Base-by-base conservation (phyloP, 2,113 vertebrate genomes). In the Gallinago undulata region DNA sequence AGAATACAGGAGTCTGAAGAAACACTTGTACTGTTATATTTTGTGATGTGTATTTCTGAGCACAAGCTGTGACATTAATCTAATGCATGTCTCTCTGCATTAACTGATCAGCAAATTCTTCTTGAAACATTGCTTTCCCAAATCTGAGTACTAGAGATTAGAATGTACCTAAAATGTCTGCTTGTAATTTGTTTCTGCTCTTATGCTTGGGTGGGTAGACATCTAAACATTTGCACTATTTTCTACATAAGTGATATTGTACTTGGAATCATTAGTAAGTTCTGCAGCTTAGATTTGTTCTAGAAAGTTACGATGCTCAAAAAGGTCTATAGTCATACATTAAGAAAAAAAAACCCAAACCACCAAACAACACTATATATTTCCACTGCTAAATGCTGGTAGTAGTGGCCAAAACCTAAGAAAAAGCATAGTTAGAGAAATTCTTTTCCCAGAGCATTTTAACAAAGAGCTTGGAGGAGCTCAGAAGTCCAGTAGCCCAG, bases 21-120 rank as follows among this genome's bases (percentile, higher is more conserved):
- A 96, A 94, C 50, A 53, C 70, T 96, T 59, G 75, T 35, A 90
- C 57, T 76, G 78, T 87, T 96, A 68, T 73, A 76, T 95, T 94
- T 91, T 85, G 53, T 89, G 87, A 97, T 95, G 62, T 57, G 87
- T 87, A 95, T 97, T 96, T 94, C 75, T 62, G 70, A 93, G 63
- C 74, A 95, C 82, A 93, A 94, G 95, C 50, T 94, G 78, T 93
- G 95, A 95, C 94, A 78, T 95, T 96, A 95, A 97, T 96, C 70
- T 85, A 96, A 96, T 94, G 11, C 59, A 66, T 47, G 94, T 87
- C 94, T 94, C 53, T 41, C 87, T 83, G 82, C 70, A 93, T 97
- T 95, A 96, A 69, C 57, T 2, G 15, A 87, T 93, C 93, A 85
- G 84, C 81, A 93, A 94, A 83, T 87, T 90, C 87, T 96, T 78